Evolutionary conservation across 2,113 vertebrate genomes (phyloP), one percentile per base, ranked within the genome.

Genomic region (Zosterops japonicus): DNA sequence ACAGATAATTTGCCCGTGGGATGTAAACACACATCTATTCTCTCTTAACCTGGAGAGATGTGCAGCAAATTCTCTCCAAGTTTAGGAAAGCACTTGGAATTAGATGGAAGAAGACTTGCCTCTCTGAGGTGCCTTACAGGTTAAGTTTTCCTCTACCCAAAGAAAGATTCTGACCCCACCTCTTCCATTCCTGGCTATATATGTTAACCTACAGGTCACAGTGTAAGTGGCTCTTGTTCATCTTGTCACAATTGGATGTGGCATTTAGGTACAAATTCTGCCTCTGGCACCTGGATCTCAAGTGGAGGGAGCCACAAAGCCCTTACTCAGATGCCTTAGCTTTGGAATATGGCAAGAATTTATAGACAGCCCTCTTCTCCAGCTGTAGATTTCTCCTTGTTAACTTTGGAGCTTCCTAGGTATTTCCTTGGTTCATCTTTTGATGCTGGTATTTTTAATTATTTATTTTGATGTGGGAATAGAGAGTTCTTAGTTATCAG

Each of bases 161-260:
- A 9, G 21, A 29, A 82, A 87, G 23, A 59, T 33, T 11, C 12
- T 35, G n/a, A 69, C 50, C 12, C 6, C 25, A 28, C 2, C 5
- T 76, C 27, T 65, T 72, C 27, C 14, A 11, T 46, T 70, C 31
- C 33, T 70, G 19, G 14, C 56, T n/a, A 1, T 41, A 4, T 50
- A 9, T 35, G 35, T 44, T 79, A 36, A 49, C 7, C 9, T 57
- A 1, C 28, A 82, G 25, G 16, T 9, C 8, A n/a, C 35, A 59
- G 7, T n/a, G 39, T 50, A n/a, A 63, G 21, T 2, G 0, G 7
- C 53, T 47, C 12, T 23, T 88, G 41, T 60, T 60, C 59, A 28
- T 9, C 8, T 5, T 5, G 12, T 49, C 47, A 16, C 25, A 3
- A 2, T 2, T 50, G 33, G 44, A 46, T 0, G 0, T 68, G 35